These are phyloP conservation scores for Mesocentrotus franciscanus DNA, from an alignment of 53 echinoderm and acorn worm genomes.

Conservation along the genomic window DNA sequence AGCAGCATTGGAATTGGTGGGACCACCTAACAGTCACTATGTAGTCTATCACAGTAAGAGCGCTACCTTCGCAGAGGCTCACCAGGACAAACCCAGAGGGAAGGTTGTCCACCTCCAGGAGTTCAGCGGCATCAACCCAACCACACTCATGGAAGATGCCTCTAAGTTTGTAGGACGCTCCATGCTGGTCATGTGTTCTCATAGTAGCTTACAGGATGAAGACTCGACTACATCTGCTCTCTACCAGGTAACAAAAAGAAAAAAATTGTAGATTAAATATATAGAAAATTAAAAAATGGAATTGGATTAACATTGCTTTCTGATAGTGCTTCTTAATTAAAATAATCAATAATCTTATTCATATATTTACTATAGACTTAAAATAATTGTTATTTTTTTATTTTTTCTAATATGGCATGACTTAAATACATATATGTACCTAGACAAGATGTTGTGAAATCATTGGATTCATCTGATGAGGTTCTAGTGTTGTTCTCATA, in stretches of 20 bases:
- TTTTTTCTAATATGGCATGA: too few species aligned
- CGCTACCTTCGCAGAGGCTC: slow-evolving; percentile 6
- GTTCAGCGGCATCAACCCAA: slow-evolving; percentile 72
- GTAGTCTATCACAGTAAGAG: slow-evolving; percentile 71
- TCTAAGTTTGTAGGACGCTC: slow-evolving; percentile 66
- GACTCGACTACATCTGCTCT: slow-evolving; percentile 83
- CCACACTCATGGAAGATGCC: slow-evolving; percentile 63
- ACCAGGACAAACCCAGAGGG: slow-evolving; percentile 51
- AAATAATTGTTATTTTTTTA: too few species aligned
- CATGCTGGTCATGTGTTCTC: slow-evolving; percentile 86
- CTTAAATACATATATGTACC: too few species aligned
- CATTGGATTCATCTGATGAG: too few species aligned
- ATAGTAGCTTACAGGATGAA: slow-evolving; percentile 73
- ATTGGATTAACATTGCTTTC: not conserved
- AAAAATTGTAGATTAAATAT: too few species aligned
- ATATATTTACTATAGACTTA: too few species aligned
- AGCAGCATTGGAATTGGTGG: slow-evolving; percentile 68
- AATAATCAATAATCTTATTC: not conserved
- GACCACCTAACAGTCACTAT: slow-evolving; percentile 79
- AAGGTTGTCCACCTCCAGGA: slow-evolving; percentile 80
- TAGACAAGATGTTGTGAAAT: too few species aligned
- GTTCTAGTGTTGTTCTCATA: too few species aligned
- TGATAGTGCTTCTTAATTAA: not conserved
- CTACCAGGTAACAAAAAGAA: slow-evolving; percentile 67
- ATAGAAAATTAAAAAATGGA: too few species aligned